Base-by-base conservation (phyloP, 1,140 invertebrate species). In the Chelonus insularis region DNA sequence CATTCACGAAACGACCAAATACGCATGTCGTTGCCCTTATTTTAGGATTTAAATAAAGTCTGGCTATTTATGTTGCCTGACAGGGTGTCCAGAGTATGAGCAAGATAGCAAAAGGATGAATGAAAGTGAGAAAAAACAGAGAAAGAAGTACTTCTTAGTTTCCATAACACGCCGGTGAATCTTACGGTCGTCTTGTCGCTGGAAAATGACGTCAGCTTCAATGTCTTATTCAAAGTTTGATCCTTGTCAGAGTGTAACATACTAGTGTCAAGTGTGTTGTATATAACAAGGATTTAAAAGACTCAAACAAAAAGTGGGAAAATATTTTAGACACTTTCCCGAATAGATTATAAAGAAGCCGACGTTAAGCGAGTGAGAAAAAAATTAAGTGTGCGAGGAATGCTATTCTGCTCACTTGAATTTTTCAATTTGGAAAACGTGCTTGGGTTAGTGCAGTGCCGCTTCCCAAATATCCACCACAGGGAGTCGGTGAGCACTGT, bases 11-110 rank as follows among this genome's bases (percentile, higher is more conserved):
- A 32, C 50, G 63, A 66, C 68, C 65, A 70, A 71, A 69, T 71
- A 69, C 61, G 68, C 69, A 69, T 72, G 75, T 77, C 75, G 70
- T 74, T 74, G 73, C 73, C 73, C 75, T 74, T 77, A 73, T 73
- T 77, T 76, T 68, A 62, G 63, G 72, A 69, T 73, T 77, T 73
- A 72, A 75, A 73, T 72, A 75, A 71, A 68, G 67, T 71, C 59
- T 34, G 21, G 21, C 74, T 75, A 75, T 75, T 73, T 72, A 71
- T 72, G 71, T 57, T 57, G 62, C 36, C 56, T 72, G 64, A 68
- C 57, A 66, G 68, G 68, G 21, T 56, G 54, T 57, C 52, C 23
- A 51, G 39, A 41, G 52, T 43, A 41, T 34, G 47, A 52, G 56
- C 57, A 45, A 57, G 54, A 67, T 45, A 63, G 57, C 51, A 34